These are phyloP conservation scores for Vireo griseus DNA, from an alignment of 2,797 vertebrate species.

Conservation along the genomic window DNA sequence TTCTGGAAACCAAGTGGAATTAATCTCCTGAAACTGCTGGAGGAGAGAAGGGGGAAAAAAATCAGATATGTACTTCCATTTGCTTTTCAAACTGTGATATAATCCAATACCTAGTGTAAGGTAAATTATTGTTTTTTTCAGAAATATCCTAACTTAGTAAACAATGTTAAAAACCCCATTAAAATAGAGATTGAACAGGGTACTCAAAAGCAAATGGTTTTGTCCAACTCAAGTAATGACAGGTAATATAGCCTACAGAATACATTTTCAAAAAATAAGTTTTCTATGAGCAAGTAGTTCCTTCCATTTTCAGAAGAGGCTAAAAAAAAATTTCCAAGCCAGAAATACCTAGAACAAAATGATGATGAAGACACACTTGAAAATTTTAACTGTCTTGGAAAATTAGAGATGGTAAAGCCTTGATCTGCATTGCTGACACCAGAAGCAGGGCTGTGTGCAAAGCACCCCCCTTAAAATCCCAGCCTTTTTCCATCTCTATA, in stretches of 20 bases:
- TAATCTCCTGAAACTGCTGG: not conserved
- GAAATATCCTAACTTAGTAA: not conserved
- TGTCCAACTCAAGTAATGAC: not conserved
- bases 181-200: not conserved
- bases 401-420: not conserved
- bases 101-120: not conserved
- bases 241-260: not conserved
- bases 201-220: not conserved
- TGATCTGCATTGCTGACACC: not conserved
- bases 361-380: not conserved
- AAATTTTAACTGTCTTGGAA: not conserved
- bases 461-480: not conserved
- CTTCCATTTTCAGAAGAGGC: not conserved
- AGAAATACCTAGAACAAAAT: not conserved
- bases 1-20: not conserved
- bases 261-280: not conserved
- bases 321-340: not conserved
- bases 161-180: rapidly evolving
- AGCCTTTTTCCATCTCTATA: not conserved
- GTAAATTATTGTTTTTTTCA: not conserved
- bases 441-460: not conserved
- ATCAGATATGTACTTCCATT: not conserved
- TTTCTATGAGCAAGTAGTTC: not conserved
- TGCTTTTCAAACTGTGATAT: not conserved
- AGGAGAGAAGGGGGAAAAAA: not conserved